phyloP scores from a whole-genome alignment of 30 jellyfish, hydroid and myxozoan species.

The Sanderia malayensis region DNA sequence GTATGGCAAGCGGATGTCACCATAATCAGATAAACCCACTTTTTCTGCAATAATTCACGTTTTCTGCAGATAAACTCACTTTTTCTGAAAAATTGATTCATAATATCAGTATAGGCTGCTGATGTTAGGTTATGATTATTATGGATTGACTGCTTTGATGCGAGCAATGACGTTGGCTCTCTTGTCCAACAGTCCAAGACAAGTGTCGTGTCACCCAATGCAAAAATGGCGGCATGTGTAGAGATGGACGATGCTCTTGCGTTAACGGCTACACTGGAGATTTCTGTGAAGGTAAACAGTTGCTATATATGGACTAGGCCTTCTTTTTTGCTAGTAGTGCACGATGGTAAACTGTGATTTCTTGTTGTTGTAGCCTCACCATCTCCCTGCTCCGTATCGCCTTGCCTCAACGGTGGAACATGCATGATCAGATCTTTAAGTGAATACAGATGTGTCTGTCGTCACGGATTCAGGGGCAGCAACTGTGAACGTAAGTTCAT shows the following conservation, averaged over 20 bases:
- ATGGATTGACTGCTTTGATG: too few species aligned
- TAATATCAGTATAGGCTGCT: too few species aligned
- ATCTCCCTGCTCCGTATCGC: conserved; percentile 94
- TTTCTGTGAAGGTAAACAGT: conserved; percentile 78
- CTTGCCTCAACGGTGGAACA: conserved; percentile 93
- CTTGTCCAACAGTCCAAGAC: conserved; percentile 81
- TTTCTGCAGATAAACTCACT: too few species aligned
- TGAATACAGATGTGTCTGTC: conserved; percentile 80
- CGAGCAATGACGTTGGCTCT: too few species aligned
- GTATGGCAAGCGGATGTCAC: too few species aligned
- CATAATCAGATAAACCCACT: too few species aligned
- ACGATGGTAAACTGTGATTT: too few species aligned
- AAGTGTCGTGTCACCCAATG: conserved; percentile 82
- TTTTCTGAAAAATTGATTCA: too few species aligned
- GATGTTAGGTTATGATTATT: too few species aligned
- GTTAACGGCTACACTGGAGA: conserved; percentile 87
- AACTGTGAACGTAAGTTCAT: conserved; percentile 81
- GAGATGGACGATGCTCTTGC: conserved; percentile 85
- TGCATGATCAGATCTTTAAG: conserved; percentile 79
- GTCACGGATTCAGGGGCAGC: conserved; percentile 92
- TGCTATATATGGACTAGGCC: too few species aligned
- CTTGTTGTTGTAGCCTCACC: conserved; percentile 66
- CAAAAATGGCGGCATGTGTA: conserved; percentile 86
- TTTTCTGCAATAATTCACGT: too few species aligned
- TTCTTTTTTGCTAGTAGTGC: too few species aligned